Evolutionary conservation across 2,113 vertebrate genomes (phyloP).

Genomic region (Hylia prasina): DNA sequence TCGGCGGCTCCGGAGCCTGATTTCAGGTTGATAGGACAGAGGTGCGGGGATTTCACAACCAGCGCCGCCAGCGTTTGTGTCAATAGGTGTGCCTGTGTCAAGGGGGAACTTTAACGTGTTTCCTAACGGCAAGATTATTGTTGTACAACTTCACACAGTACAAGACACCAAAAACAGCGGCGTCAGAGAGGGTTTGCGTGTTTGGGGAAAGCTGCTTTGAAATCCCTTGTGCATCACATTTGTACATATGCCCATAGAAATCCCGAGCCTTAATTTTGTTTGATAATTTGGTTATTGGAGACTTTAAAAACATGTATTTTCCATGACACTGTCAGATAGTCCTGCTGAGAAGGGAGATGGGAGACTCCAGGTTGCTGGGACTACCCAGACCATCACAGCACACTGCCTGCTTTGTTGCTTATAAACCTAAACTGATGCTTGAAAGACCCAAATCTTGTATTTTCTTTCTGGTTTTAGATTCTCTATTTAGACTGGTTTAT

Average conservation of each 20-base stretch:
- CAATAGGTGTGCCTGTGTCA: not conserved
- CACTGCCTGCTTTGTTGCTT: not conserved
- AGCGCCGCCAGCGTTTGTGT: not conserved
- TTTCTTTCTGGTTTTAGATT: not conserved
- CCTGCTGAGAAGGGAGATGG: not conserved
- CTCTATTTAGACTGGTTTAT: not conserved
- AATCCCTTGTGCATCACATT: not conserved
- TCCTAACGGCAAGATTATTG: not conserved
- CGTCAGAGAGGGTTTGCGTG: fast-evolving
- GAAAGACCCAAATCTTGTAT: not conserved
- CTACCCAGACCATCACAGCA: not conserved
- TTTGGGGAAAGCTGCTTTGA: not conserved
- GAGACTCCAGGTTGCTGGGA: not conserved
- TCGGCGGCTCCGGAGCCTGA: not conserved
- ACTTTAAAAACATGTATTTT: not conserved
- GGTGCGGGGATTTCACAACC: not conserved
- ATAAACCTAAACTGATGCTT: not conserved
- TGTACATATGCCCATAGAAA: not conserved
- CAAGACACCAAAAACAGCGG: not conserved
- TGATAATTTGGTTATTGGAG: not conserved
- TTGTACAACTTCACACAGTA: not conserved
- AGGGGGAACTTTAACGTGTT: not conserved
- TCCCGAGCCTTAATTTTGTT: not conserved
- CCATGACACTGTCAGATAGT: not conserved
- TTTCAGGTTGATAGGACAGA: not conserved